A percentile compares a stretch with the other conserved stretches of the same genome.
Conservation (phyloP, 2,888 invertebrate species). For the Dexiosoma caninum region DNA sequence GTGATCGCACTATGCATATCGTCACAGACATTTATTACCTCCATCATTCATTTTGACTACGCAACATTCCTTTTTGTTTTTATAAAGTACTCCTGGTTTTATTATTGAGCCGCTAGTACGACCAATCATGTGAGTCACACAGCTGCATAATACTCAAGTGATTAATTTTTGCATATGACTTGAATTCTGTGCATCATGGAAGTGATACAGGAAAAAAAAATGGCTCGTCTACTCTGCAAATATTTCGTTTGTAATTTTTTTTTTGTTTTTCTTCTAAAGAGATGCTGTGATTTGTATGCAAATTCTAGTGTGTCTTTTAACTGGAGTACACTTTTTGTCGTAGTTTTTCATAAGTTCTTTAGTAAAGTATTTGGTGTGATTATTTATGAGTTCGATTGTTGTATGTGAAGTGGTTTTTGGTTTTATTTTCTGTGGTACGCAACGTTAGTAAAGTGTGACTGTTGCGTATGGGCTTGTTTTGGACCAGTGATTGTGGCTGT, state of each 20-base stretch:
- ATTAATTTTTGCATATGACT: constrained; percentile 24
- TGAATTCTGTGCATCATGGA: constrained; percentile 26
- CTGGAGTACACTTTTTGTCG: background rate
- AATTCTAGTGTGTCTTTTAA: constrained; percentile 34
- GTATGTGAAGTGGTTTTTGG: constrained; percentile 23
- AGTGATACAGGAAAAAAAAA: constrained; percentile 20
- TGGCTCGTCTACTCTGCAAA: background rate
- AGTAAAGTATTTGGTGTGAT: constrained; percentile 38
- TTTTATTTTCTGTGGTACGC: too few relatives aligned
- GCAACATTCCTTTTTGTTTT: constrained; percentile 30
- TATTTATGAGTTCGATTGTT: constrained; percentile 58
- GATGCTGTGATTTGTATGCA: constrained; percentile 33
- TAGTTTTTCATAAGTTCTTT: background rate
- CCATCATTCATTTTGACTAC: constrained; percentile 56
- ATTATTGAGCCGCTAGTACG: constrained; percentile 8
- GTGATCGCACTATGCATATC: constrained; percentile 39
- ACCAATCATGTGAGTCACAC: constrained; percentile 45
- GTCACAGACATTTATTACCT: constrained; percentile 47
- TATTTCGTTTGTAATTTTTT: background rate
- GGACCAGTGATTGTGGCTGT: constrained; percentile 13
- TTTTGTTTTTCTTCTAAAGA: background rate
- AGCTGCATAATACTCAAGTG: constrained; percentile 25
- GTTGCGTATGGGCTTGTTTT: constrained; percentile 28
- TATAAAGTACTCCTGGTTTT: constrained; percentile 33
- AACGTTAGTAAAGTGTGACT: constrained; percentile 3